Evolutionary conservation across 2,797 vertebrate genomes (phyloP).

Genomic region (Oreochromis mossambicus): DNA sequence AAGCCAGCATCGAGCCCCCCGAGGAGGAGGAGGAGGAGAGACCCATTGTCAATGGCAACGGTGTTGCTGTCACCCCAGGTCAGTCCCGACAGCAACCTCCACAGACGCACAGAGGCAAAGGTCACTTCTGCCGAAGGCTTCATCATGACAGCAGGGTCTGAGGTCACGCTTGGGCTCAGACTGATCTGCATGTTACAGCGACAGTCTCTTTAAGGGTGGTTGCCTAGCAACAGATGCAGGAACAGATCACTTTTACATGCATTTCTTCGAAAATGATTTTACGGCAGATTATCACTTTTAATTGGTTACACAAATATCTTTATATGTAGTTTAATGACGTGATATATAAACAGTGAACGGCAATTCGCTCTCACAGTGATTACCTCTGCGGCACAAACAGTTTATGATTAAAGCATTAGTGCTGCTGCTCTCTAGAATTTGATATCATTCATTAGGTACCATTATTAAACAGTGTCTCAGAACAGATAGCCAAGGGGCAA

Average conservation of each 20-base stretch:
- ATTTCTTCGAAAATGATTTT: constrained; percentile 18
- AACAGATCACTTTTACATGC: constrained; percentile 22
- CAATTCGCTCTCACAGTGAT: not conserved
- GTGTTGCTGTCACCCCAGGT: constrained; percentile 90
- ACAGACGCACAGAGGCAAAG: not conserved
- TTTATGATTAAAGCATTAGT: constrained; percentile 11
- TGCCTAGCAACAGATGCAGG: constrained; percentile 54
- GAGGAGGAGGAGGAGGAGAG: constrained; percentile 97
- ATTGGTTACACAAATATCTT: constrained; percentile 28
- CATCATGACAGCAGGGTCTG: not conserved
- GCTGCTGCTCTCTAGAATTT: not conserved
- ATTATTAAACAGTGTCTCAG: constrained; percentile 1
- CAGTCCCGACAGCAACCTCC: constrained; percentile 41
- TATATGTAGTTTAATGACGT: not conserved
- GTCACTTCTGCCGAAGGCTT: not conserved
- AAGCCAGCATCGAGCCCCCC: constrained; percentile 90
- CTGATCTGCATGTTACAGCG: constrained; percentile 6
- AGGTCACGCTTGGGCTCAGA: constrained; percentile 1
- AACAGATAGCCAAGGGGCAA: constrained; percentile 3
- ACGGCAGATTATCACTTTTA: constrained; percentile 28
- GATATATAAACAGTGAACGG: not conserved
- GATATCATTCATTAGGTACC: constrained; percentile 10
- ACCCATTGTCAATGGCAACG: constrained; percentile 91
- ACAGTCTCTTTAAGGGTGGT: constrained; percentile 11
- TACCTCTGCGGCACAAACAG: not conserved